phyloP scores from a whole-genome alignment of 2,113 vertebrate species.

The Natator depressus region DNA sequence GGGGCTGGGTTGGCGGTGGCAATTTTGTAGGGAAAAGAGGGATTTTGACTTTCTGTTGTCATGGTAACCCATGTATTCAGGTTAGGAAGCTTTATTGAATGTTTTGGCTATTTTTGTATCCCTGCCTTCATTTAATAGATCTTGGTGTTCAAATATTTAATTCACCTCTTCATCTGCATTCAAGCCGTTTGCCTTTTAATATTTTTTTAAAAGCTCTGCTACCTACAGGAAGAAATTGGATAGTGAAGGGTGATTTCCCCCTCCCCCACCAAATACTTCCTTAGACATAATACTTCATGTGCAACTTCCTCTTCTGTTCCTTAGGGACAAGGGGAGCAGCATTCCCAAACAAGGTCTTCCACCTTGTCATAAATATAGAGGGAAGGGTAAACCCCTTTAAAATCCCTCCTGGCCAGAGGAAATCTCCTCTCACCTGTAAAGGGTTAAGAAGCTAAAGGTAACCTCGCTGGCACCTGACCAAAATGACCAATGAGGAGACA shows the following conservation, averaged over 20 bases:
- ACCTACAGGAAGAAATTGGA: background rate
- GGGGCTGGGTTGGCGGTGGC: background rate
- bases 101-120: slow-evolving; percentile 62
- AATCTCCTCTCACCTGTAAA: too few relatives aligned
- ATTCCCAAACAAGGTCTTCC: background rate
- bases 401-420: too few relatives aligned
- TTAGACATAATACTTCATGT: background rate
- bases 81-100: slow-evolving; percentile 72
- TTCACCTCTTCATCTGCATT: slow-evolving; percentile 37
- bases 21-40: slow-evolving; percentile 50
- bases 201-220: background rate
- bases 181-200: background rate
- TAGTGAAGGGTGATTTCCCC: background rate
- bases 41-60: slow-evolving; percentile 57
- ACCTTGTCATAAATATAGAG: too few relatives aligned
- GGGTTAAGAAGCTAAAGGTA: too few relatives aligned
- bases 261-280: background rate
- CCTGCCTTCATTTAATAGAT: slow-evolving; percentile 49
- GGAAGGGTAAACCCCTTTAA: too few relatives aligned
- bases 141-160: slow-evolving; percentile 56
- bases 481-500: too few relatives aligned
- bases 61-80: slow-evolving; percentile 58
- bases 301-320: background rate
- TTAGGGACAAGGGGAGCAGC: background rate
- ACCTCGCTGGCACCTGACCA: too few relatives aligned